phyloP scores from a whole-genome alignment of 2,888 invertebrate genomes.

The Homarus gammarus region DNA sequence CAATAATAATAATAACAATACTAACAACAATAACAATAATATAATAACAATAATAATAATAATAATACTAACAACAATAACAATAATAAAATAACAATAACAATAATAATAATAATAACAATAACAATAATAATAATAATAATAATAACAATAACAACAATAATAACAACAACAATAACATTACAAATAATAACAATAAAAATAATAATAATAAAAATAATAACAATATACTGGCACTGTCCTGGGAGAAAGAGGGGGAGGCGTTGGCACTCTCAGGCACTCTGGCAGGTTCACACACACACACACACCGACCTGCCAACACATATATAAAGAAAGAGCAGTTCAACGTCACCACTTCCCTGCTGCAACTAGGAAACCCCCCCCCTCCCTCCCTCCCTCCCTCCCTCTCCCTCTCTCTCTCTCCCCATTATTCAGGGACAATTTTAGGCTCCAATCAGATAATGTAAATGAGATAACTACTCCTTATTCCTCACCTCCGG shows the following conservation, averaged over 20 bases:
- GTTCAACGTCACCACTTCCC: too few species aligned
- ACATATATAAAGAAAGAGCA: neutral
- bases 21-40: constrained; percentile 1
- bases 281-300: neutral
- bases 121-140: neutral
- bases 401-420: neutral
- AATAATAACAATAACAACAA: neutral
- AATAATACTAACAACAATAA: constrained; percentile 8
- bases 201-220: too few species aligned
- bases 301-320: neutral
- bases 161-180: too few species aligned
- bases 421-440: too few species aligned
- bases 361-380: neutral
- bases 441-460: too few species aligned
- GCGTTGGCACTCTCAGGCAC: neutral
- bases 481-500: too few species aligned
- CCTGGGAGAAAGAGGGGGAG: too few species aligned
- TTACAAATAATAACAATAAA: too few species aligned
- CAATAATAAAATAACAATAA: too few species aligned
- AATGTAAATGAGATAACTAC: too few species aligned
- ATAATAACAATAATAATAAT: constrained; percentile 15
- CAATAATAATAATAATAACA: neutral
- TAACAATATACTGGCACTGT: neutral
- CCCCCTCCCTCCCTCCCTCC: neutral
- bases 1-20: constrained; percentile 10